Conservation (phyloP, 2,797 vertebrate genomes). For the Alfaro cultratus region DNA sequence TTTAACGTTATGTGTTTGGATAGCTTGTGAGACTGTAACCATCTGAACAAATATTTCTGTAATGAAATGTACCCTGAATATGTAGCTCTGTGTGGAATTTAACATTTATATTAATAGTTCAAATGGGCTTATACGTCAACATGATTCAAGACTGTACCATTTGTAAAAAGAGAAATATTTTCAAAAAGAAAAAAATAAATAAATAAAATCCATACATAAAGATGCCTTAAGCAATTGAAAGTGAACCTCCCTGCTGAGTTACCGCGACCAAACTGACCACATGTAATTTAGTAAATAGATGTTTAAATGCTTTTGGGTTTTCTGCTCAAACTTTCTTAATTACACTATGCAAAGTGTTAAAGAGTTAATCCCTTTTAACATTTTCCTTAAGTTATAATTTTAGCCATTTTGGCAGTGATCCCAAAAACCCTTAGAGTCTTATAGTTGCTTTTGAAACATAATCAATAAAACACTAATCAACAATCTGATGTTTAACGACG, state of each 20-base stretch:
- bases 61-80: background rate
- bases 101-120: background rate
- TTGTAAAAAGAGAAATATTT: background rate
- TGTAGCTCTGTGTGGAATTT: background rate
- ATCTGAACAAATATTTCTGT: background rate
- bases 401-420: too few relatives aligned
- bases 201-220: background rate
- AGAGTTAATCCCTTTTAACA: background rate
- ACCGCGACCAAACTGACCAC: too few relatives aligned
- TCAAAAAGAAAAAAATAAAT: background rate
- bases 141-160: background rate
- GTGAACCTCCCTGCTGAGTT: too few relatives aligned
- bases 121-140: background rate
- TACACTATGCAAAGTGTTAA: background rate
- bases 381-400: background rate
- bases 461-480: too few relatives aligned
- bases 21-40: background rate
- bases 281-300: too few relatives aligned
- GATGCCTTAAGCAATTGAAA: background rate
- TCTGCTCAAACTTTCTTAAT: background rate
- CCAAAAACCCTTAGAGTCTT: too few relatives aligned
- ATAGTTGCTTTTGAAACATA: too few relatives aligned
- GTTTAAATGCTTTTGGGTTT: too few relatives aligned
- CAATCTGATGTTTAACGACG: too few relatives aligned
- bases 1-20: background rate